Evolutionary conservation across 2,797 vertebrate genomes (phyloP).

Genomic region (Falco peregrinus): DNA sequence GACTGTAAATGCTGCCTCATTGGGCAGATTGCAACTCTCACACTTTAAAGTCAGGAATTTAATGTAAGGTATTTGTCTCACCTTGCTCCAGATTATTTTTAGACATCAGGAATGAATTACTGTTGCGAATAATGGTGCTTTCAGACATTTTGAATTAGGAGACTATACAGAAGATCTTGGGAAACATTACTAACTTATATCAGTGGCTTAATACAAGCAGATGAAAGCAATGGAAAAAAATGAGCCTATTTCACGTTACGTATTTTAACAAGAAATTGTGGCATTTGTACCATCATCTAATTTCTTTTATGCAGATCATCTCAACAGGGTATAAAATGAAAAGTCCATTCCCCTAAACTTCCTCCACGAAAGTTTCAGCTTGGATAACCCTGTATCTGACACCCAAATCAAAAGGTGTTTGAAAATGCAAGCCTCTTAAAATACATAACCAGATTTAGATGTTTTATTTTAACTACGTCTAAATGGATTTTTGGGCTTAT

Average conservation of each 20-base stretch:
- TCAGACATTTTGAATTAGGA: background rate
- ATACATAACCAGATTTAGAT: background rate
- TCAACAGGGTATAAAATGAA: background rate
- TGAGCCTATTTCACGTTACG: background rate
- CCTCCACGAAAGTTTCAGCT: background rate
- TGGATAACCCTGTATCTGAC: background rate
- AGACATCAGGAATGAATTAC: background rate
- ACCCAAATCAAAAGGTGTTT: background rate
- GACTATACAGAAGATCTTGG: background rate
- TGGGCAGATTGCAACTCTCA: background rate
- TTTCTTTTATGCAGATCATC: background rate
- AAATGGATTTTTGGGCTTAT: background rate
- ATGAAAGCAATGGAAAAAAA: background rate
- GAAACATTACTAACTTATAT: background rate
- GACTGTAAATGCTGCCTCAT: background rate
- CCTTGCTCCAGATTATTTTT: background rate
- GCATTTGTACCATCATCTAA: background rate
- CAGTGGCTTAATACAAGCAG: background rate
- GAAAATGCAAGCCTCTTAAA: background rate
- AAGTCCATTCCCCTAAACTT: background rate
- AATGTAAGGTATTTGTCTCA: background rate
- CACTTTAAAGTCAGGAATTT: background rate
- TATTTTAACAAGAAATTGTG: background rate
- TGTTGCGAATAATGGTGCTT: background rate
- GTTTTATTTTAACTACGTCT: background rate